phyloP scores from a whole-genome alignment of 2,113 vertebrate genomes.

The Camarhynchus parvulus region DNA sequence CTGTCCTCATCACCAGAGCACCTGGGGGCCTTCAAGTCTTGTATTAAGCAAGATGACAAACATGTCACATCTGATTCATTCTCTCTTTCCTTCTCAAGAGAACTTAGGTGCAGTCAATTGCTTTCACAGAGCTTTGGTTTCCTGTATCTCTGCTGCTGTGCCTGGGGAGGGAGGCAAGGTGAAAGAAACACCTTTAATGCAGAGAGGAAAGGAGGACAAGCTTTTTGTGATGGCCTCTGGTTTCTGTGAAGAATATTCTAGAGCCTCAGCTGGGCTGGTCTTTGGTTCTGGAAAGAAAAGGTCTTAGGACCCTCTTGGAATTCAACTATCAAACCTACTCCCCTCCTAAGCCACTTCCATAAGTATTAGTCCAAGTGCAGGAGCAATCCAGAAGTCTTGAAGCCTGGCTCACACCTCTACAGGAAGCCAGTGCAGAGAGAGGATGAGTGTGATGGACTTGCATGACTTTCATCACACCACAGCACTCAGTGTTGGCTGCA shows the following conservation, averaged over 20 bases:
- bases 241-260: background rate
- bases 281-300: background rate
- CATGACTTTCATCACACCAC: background rate
- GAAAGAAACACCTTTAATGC: background rate
- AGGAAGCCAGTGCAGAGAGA: background rate
- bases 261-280: background rate
- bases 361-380: background rate
- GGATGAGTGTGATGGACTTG: background rate
- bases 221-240: background rate
- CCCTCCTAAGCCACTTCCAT: background rate
- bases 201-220: background rate
- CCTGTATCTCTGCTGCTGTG: background rate
- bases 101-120: background rate
- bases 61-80: background rate
- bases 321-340: background rate
- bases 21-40: background rate
- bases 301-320: background rate
- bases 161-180: background rate
- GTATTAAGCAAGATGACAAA: slow-evolving; percentile 4
- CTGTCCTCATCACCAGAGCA: background rate
- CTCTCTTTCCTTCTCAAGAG: background rate
- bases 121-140: background rate
- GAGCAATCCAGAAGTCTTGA: background rate
- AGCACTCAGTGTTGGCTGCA: background rate
- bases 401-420: background rate